Base-by-base conservation (phyloP, 2,113 vertebrate species). In the Hirundichthys speculiger region DNA sequence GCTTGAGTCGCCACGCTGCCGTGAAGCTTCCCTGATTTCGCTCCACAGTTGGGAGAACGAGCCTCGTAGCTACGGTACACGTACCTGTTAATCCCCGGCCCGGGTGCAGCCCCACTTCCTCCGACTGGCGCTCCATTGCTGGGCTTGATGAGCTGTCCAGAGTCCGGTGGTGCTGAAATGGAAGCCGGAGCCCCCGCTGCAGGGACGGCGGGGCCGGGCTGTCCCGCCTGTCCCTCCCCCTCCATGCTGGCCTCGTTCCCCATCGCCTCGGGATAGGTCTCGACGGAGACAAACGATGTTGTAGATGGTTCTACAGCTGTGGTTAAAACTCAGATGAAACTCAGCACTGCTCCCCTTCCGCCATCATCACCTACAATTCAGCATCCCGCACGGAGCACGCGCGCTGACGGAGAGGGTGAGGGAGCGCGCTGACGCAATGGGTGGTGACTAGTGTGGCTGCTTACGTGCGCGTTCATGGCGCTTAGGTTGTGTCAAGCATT, bases 131-230 rank as follows among this genome's bases (percentile, higher is more conserved):
- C 92, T 83, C 91, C 93, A 69, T 92, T 91, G 90, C 93, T 92
- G 52, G 93, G 92, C 90, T 93, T 93, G 91, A 75, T 78, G 91
- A 92, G 91, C 93, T 94, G 92, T 93, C 92, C 92, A 89, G 91
- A 86, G 88, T 89, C 91, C 90, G 92, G 57, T 81, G 93, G 92
- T 94, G 92, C 93, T 94, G 93, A 94, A 94, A 90, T 90, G 90
- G 93, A 90, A 91, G 88, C 84, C 90, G 90, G 86, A 91, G 90
- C 87, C 79, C 87, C 91, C 13, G 91, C 84, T 58, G 87, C 73
- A 69, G 91, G 87, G 51, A 88, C 86, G 75, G 89, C 89, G 80
- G 89, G 69, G 77, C 91, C 92, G 75, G 88, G 39, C 81, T 91
- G 91, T 51, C 90, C 93, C 80, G 88, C 82, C 76, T 90, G 90